phyloP scores from a whole-genome alignment of 2,113 vertebrate species.

The Bostrychus sinensis region DNA sequence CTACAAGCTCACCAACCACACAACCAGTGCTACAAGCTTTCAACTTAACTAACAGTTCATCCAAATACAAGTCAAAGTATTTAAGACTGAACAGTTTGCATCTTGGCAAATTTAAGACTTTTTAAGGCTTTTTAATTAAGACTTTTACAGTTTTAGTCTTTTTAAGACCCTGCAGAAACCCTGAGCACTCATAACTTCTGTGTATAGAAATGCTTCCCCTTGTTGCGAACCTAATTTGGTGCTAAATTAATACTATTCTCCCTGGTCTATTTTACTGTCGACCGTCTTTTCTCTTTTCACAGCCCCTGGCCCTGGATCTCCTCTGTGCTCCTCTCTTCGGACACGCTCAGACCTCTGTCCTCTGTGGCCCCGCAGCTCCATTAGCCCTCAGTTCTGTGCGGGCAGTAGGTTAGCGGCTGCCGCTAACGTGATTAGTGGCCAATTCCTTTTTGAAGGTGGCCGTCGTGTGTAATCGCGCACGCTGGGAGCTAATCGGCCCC shows the following conservation, averaged over 20 bases:
- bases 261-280: not conserved
- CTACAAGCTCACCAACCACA: too few species aligned
- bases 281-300: slow-evolving; percentile 5
- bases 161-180: too few species aligned
- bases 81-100: too few species aligned
- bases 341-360: slow-evolving; percentile 17
- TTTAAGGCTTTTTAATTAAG: too few species aligned
- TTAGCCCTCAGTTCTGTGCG: slow-evolving; percentile 18
- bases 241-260: not conserved
- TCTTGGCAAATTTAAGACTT: too few species aligned
- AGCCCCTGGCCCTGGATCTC: not conserved
- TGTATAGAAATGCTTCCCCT: not conserved
- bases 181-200: too few species aligned
- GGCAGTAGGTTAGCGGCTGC: slow-evolving; percentile 33
- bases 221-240: not conserved
- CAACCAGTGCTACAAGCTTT: too few species aligned
- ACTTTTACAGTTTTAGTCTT: too few species aligned
- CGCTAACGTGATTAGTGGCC: slow-evolving; percentile 39
- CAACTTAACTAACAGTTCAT: too few species aligned
- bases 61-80: too few species aligned
- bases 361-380: slow-evolving; percentile 5
- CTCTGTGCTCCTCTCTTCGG: not conserved
- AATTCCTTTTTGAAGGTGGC: slow-evolving; percentile 39
- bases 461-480: slow-evolving; percentile 28
- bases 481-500: slow-evolving; percentile 27